These are phyloP conservation scores for Cyanocitta stelleri DNA, from an alignment of 2,113 vertebrate species.

Conservation along the genomic window DNA sequence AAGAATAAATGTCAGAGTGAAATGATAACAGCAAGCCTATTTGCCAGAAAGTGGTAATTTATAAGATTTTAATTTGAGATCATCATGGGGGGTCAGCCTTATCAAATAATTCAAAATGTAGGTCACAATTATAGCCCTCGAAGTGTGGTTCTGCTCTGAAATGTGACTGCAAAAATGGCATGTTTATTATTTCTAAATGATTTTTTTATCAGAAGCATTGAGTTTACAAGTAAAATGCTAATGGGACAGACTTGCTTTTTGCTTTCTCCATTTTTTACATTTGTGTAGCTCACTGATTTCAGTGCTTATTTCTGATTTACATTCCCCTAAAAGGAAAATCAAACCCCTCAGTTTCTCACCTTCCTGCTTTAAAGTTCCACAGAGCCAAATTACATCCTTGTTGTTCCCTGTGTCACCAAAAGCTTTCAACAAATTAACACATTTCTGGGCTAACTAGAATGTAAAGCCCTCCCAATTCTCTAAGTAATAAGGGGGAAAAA, in stretches of 20 bases:
- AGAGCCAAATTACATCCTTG: background rate
- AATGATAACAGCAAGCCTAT: slow-evolving; percentile 61
- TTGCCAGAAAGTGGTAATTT: slow-evolving; percentile 67
- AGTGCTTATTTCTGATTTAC: background rate
- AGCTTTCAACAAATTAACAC: slow-evolving; percentile 14
- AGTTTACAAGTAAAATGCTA: slow-evolving; percentile 38
- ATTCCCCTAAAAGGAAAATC: background rate
- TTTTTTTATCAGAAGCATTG: slow-evolving; percentile 31
- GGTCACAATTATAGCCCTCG: slow-evolving; percentile 47
- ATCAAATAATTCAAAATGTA: slow-evolving; percentile 68
- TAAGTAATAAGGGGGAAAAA: background rate
- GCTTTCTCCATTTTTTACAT: background rate
- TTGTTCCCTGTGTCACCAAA: background rate
- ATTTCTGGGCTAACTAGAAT: background rate
- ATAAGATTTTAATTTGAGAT: slow-evolving; percentile 69
- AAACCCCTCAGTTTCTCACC: background rate
- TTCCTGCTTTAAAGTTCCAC: background rate
- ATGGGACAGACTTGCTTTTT: slow-evolving; percentile 1
- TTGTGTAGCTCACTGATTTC: background rate
- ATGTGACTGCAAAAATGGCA: slow-evolving; percentile 54
- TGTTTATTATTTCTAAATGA: slow-evolving; percentile 58
- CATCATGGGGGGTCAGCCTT: slow-evolving; percentile 62
- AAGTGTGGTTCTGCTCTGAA: slow-evolving; percentile 41
- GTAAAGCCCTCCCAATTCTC: background rate
- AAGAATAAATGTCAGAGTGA: slow-evolving; percentile 64